A percentile compares a stretch with the other conserved stretches of the same genome.
These are phyloP conservation scores for Penaeus chinensis DNA, from an alignment of 1,140 invertebrate genomes.

Conservation along the genomic window DNA sequence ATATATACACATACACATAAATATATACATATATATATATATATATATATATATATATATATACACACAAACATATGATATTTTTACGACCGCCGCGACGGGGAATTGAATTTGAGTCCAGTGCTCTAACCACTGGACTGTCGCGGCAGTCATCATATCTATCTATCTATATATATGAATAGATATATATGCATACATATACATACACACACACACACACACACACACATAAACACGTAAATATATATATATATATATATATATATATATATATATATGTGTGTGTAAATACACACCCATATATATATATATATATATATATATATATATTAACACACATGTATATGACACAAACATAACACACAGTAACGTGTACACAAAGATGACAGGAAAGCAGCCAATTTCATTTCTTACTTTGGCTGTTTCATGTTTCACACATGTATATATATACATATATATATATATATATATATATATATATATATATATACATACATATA, in stretches of 20 bases:
- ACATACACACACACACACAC: too few species aligned
- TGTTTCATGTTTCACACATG: background rate
- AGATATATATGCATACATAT: background rate
- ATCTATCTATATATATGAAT: background rate
- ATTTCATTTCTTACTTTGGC: background rate
- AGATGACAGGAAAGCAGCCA: background rate
- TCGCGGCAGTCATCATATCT: too few species aligned
- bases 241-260: too few species aligned
- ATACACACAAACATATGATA: background rate
- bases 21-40: background rate
- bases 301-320: conserved; percentile 22
- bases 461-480: conserved; percentile 22
- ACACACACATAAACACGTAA: too few species aligned
- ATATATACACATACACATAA: too few species aligned
- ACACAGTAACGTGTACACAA: background rate
- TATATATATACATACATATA: conserved; percentile 15
- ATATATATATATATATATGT: background rate
- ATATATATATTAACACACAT: background rate
- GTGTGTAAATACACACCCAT: too few species aligned
- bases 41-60: background rate
- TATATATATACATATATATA: background rate
- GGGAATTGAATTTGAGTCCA: background rate
- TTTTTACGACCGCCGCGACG: background rate
- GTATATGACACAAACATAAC: background rate
- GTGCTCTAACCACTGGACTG: background rate